phyloP scores from a whole-genome alignment of 2,797 vertebrate genomes.

The Gymnocypris eckloni region DNA sequence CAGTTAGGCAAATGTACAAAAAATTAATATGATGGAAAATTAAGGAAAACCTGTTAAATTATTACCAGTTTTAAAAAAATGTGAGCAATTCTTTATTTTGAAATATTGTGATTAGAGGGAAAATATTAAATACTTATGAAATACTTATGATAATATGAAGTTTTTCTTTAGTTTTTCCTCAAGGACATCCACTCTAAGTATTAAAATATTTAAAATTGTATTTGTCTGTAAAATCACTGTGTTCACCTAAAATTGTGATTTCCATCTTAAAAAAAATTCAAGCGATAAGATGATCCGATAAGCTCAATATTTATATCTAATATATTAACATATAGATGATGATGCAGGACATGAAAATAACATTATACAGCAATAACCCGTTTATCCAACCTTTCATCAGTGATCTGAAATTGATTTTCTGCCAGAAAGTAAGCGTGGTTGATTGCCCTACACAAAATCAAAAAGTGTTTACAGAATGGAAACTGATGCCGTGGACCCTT shows the following conservation, averaged over 20 bases:
- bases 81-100: background rate
- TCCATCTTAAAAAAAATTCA: background rate
- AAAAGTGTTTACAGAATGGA: background rate
- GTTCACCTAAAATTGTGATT: background rate
- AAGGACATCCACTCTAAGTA: background rate
- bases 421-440: background rate
- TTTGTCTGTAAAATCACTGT: background rate
- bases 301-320: background rate
- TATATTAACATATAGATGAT: background rate
- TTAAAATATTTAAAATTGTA: background rate
- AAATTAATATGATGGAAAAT: too few species aligned
- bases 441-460: background rate
- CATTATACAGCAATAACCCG: background rate
- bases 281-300: background rate
- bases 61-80: background rate
- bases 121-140: background rate
- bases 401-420: background rate
- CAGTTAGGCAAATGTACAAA: too few species aligned
- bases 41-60: background rate
- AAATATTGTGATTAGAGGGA: background rate
- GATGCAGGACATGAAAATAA: background rate
- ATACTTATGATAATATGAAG: background rate
- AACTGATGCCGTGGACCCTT: background rate
- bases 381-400: background rate
- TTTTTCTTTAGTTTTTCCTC: background rate